Percentiles rank a stretch among this genome's conserved stretches.
These are phyloP conservation scores for Ichneumoninae sp. DNA, from an alignment of 2,888 invertebrate genomes.

Conservation along the genomic window DNA sequence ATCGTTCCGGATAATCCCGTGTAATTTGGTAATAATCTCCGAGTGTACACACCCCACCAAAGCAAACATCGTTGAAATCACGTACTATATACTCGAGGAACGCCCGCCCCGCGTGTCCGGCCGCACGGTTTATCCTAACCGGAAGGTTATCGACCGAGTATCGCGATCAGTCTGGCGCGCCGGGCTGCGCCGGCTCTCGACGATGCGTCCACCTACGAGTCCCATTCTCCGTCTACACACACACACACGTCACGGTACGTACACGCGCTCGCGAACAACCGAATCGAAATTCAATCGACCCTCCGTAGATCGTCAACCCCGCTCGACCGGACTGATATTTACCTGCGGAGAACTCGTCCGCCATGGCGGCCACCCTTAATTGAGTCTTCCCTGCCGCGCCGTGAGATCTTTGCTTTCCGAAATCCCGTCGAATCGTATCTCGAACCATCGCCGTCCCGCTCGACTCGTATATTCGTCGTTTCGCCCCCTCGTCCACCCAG, in stretches of 20 bases:
- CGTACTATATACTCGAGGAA: conserved; percentile 48
- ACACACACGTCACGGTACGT: background rate
- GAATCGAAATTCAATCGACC: conserved; percentile 57
- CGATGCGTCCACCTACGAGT: conserved; percentile 1
- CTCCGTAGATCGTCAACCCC: conserved; percentile 14
- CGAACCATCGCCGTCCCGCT: background rate
- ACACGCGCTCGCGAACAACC: conserved; percentile 1
- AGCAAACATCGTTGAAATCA: conserved; percentile 71
- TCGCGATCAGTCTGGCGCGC: conserved; percentile 6
- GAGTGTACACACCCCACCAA: conserved; percentile 72
- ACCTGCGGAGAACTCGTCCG: conserved; percentile 38
- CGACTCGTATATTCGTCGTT: conserved; percentile 1
- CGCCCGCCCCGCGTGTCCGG: conserved; percentile 9
- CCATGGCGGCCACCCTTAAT: conserved; percentile 32
- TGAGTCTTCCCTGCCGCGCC: conserved; percentile 30
- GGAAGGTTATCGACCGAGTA: conserved; percentile 38
- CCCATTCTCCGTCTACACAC: background rate
- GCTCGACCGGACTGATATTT: conserved; percentile 35
- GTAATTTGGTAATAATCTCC: conserved; percentile 80
- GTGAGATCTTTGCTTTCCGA: conserved; percentile 30
- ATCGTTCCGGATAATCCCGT: conserved; percentile 69
- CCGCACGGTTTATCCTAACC: conserved; percentile 48
- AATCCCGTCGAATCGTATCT: conserved; percentile 20
- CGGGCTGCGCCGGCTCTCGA: background rate
- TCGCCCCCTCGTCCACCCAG: conserved; percentile 13